These are phyloP conservation scores for Macrosteles quadrilineatus DNA, from an alignment of 1,140 invertebrate species.

Conservation along the genomic window DNA sequence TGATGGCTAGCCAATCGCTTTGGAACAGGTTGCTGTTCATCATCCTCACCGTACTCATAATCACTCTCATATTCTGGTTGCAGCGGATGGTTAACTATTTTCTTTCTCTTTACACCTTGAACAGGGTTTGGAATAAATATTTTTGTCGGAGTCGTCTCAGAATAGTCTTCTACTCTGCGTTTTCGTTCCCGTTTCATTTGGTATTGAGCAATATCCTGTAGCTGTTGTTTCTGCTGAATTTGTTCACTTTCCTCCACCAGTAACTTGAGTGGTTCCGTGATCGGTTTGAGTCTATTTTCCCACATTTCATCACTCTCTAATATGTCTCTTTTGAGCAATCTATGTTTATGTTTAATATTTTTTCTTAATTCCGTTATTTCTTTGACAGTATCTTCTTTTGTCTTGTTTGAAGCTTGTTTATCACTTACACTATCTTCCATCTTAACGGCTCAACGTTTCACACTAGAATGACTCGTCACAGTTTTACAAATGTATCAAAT, in stretches of 20 bases:
- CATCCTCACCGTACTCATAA: too few species aligned
- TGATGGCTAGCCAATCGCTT: not conserved
- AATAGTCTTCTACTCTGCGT: not conserved
- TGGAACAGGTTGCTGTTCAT: too few species aligned
- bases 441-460: not conserved
- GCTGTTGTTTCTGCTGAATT: too few species aligned
- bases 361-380: not conserved
- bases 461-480: conserved; percentile 1
- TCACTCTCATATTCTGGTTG: too few species aligned
- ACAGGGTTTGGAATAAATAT: not conserved
- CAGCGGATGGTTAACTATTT: not conserved
- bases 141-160: not conserved
- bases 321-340: conserved; percentile 28
- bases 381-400: conserved; percentile 14
- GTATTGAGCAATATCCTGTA: too few species aligned
- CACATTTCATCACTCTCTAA: conserved; percentile 26
- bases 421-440: too few species aligned
- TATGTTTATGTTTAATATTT: conserved; percentile 31
- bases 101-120: conserved; percentile 6
- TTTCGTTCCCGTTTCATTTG: not conserved
- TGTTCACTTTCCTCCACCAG: too few species aligned
- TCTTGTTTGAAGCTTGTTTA: too few species aligned
- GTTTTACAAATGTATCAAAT: conserved; percentile 17
- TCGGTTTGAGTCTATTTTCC: conserved; percentile 20
- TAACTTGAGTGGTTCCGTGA: not conserved